Base-by-base conservation (phyloP, 2,888 invertebrate genomes). In the Hemaris fuciformis region DNA sequence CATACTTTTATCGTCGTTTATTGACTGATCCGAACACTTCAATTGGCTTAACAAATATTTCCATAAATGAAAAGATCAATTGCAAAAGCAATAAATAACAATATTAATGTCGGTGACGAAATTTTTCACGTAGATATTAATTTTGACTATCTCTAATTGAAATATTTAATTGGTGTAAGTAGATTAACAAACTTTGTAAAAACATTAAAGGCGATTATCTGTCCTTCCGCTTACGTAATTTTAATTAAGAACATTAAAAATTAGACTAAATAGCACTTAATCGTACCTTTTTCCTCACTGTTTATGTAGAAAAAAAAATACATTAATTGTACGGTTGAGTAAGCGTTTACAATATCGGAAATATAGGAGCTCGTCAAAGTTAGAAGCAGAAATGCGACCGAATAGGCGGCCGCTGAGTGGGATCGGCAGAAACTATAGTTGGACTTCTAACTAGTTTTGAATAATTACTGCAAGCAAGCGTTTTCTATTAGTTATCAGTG, bases 391-490 rank as follows among this genome's bases (percentile, higher is more conserved):
- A 72, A 73, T 71, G 67, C 63, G 65, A 43, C 60, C 62, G 66
- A 72, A 74, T 71, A 74, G 76, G 69, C 67, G 62, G 59, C 62
- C 60, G 65, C 64, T 70, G 72, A 79, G 72, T 74, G 73, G 71
- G 67, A 71, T 74, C 66, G 60, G 66, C 64, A 62, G 64, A 64
- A 79, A 81, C 80, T 82, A 82, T 75, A 66, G 74, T 43, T 69
- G 67, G 71, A 73, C 68, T 75, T 67, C 60, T 65, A 69, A 64
- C 66, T 68, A 66, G 65, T 63, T 72, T 72, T 77, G 73, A 83
- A 83, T 82, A 79, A 81, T 83, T 79, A 77, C 69, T 75, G 71
- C 71, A 70, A 68, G 67, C 61, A 57, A 62, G 63, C 62, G 66
- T 67, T 67, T 58, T 74, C 74, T 69, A 70, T 65, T 65, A 31